Percentiles rank a stretch among this genome's conserved stretches.
phyloP scores from a whole-genome alignment of 2,797 vertebrate genomes.

The Pangasius mekongensis region DNA sequence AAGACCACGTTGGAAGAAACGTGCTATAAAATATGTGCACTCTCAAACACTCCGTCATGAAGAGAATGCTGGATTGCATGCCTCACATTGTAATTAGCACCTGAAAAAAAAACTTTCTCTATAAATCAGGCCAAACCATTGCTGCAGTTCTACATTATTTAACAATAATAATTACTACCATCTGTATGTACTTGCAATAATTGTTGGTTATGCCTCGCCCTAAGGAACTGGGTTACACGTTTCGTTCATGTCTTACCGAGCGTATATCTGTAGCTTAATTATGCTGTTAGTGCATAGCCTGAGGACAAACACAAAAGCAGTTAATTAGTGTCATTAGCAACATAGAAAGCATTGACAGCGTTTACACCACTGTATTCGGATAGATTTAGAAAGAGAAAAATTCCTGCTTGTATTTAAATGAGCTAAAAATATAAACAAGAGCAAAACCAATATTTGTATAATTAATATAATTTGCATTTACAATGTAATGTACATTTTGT shows the following conservation, averaged over 20 bases:
- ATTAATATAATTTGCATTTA: background rate
- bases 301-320: constrained; percentile 33
- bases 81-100: background rate
- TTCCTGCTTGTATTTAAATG: background rate
- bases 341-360: background rate
- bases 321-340: constrained; percentile 42
- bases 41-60: background rate
- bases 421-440: background rate
- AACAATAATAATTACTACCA: constrained; percentile 8
- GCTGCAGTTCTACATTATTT: constrained; percentile 11
- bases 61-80: background rate
- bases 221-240: constrained; percentile 28
- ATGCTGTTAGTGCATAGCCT: constrained; percentile 6
- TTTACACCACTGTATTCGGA: background rate
- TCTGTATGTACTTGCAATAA: constrained; percentile 26
- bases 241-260: constrained; percentile 19
- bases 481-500: background rate
- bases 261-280: constrained; percentile 33
- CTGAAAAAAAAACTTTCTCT: background rate
- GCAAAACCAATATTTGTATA: background rate
- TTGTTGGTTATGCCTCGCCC: constrained; percentile 28
- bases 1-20: background rate
- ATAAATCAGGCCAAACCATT: background rate
- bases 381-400: background rate
- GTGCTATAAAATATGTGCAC: background rate